phyloP scores from a whole-genome alignment of 2,888 invertebrate species.

The Drosophila mettleri region DNA sequence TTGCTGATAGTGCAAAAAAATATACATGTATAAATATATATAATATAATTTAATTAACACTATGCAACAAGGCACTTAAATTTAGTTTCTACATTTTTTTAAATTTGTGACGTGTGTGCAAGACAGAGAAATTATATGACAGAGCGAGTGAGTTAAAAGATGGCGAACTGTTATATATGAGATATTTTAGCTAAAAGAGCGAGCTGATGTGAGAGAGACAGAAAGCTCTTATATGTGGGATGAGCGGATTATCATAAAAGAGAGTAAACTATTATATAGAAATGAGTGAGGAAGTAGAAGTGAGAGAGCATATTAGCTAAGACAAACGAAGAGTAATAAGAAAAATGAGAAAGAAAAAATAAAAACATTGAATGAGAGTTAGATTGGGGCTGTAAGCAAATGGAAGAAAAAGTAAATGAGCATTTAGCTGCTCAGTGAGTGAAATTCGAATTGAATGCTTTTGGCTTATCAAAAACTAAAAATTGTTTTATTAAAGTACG shows the following conservation, averaged over 20 bases:
- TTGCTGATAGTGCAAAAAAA: conserved; percentile 14
- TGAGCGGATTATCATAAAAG: not conserved
- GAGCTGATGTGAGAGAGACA: not conserved
- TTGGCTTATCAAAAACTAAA: not conserved
- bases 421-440: not conserved
- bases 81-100: not conserved
- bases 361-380: not conserved
- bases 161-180: not conserved
- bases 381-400: too few relatives aligned
- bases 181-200: not conserved
- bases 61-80: conserved; percentile 16
- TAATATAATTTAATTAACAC: conserved; percentile 20
- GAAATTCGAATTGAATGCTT: not conserved
- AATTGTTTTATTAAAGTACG: conserved; percentile 1
- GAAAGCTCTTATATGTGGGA: not conserved
- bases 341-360: not conserved
- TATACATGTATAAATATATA: not conserved
- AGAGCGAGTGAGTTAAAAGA: not conserved
- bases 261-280: not conserved
- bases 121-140: not conserved
- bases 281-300: not conserved
- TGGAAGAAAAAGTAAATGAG: too few relatives aligned
- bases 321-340: not conserved
- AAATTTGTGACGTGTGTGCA: not conserved
- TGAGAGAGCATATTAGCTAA: too few relatives aligned